phyloP scores from a whole-genome alignment of 2,797 vertebrate genomes.

The Carduelis carduelis region DNA sequence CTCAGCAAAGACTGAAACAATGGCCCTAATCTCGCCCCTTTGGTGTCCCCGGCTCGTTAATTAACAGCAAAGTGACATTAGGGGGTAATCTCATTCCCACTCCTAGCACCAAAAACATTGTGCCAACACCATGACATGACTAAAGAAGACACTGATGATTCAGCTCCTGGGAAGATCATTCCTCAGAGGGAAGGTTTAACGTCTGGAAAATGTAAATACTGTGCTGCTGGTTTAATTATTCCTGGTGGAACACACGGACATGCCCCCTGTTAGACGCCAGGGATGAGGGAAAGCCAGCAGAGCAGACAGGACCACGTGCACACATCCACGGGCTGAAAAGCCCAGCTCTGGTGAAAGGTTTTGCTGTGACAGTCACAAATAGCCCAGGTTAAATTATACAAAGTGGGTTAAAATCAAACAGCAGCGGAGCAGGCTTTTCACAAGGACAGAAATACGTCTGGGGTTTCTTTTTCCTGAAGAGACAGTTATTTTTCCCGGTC shows the following conservation, averaged over 20 bases:
- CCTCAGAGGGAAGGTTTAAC: background rate
- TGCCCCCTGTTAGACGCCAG: rapidly evolving
- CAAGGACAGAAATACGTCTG: rapidly evolving
- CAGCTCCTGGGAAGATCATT: background rate
- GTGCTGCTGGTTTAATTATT: background rate
- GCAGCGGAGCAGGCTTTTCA: background rate
- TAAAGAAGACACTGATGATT: background rate
- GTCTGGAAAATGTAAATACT: background rate
- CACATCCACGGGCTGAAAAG: background rate
- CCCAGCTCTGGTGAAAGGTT: background rate
- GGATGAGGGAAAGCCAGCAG: background rate
- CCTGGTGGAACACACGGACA: rapidly evolving
- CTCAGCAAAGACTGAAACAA: background rate
- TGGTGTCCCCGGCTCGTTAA: background rate
- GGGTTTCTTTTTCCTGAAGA: background rate
- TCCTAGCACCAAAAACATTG: background rate
- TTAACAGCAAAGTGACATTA: background rate
- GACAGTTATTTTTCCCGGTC: background rate
- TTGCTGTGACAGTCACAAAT: background rate
- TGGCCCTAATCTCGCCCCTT: background rate
- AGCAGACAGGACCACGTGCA: background rate
- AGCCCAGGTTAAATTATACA: background rate
- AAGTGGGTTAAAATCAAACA: background rate
- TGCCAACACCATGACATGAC: background rate
- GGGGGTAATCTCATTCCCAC: background rate